phyloP scores from a whole-genome alignment of 2,797 vertebrate genomes.

The Alectoris magna region DNA sequence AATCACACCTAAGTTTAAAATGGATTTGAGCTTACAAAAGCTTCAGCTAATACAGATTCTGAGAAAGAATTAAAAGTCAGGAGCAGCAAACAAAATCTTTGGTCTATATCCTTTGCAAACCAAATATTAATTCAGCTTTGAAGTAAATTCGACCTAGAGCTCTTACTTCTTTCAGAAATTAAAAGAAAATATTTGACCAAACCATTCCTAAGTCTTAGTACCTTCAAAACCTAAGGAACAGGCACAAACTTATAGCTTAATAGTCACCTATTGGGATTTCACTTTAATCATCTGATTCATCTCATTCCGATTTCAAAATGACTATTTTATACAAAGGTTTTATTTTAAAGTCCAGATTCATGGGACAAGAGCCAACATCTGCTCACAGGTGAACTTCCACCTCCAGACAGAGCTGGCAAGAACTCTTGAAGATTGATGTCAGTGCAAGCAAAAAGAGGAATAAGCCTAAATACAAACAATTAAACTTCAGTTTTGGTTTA shows the following conservation, averaged over 20 bases:
- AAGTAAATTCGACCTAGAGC: conserved; percentile 35
- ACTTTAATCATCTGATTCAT: neutral
- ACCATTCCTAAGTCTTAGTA: neutral
- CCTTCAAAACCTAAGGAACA: neutral
- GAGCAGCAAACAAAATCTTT: conserved; percentile 24
- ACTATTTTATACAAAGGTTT: neutral
- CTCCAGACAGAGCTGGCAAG: neutral
- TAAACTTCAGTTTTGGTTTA: neutral
- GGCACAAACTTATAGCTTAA: neutral
- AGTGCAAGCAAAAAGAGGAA: neutral
- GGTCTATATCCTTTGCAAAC: neutral
- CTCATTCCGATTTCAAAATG: neutral
- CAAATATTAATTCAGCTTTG: conserved; percentile 9
- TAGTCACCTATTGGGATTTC: rapidly evolving
- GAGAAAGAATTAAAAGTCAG: conserved; percentile 23
- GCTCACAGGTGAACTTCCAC: neutral
- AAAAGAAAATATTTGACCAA: conserved; percentile 55
- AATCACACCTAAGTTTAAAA: neutral
- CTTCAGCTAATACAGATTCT: conserved; percentile 20
- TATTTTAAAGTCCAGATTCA: neutral
- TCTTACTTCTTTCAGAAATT: conserved; percentile 19
- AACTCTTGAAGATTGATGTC: neutral
- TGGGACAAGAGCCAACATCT: neutral
- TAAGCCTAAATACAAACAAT: neutral
- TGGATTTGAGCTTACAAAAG: neutral